Conservation (phyloP, 2,888 invertebrate species). For the Pseudoips prasinana region DNA sequence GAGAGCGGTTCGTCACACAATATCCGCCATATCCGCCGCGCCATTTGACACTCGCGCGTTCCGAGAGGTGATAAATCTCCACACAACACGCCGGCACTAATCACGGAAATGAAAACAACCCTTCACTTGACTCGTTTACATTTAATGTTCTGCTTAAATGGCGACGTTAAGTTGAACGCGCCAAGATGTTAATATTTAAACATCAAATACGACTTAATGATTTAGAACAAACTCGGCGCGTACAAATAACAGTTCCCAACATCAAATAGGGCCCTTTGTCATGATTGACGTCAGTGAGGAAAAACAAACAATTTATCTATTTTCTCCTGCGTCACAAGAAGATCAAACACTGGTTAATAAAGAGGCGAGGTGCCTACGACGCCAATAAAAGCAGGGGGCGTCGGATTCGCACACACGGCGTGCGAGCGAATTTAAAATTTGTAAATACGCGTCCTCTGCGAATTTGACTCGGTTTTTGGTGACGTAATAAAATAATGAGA, state of each 20-base stretch:
- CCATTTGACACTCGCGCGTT: slow-evolving; percentile 65
- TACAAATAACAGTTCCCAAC: slow-evolving; percentile 26
- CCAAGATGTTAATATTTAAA: slow-evolving; percentile 36
- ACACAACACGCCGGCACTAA: slow-evolving; percentile 58
- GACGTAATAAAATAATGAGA: slow-evolving; percentile 64
- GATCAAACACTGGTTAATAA: slow-evolving; percentile 70
- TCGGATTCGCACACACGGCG: slow-evolving; percentile 51
- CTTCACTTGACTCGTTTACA: slow-evolving; percentile 57
- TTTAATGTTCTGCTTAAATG: slow-evolving; percentile 59
- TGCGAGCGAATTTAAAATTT: slow-evolving; percentile 60
- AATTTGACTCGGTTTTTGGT: slow-evolving; percentile 58
- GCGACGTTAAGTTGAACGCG: slow-evolving; percentile 40
- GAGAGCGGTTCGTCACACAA: slow-evolving; percentile 59
- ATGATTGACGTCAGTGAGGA: slow-evolving; percentile 40
- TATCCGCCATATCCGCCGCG: slow-evolving; percentile 47
- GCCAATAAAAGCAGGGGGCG: slow-evolving; percentile 66
- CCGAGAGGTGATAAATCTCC: slow-evolving; percentile 70
- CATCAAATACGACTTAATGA: slow-evolving; percentile 32
- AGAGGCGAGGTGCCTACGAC: slow-evolving; percentile 44
- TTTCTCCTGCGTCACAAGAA: slow-evolving; percentile 53
- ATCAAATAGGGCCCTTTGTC: slow-evolving; percentile 31
- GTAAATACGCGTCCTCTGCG: slow-evolving; percentile 51
- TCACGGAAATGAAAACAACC: slow-evolving; percentile 75
- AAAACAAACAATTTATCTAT: slow-evolving; percentile 73
- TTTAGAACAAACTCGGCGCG: slow-evolving; percentile 24